Conservation (phyloP, 2,888 invertebrate genomes). For the Margaritifera margaritifera region DNA sequence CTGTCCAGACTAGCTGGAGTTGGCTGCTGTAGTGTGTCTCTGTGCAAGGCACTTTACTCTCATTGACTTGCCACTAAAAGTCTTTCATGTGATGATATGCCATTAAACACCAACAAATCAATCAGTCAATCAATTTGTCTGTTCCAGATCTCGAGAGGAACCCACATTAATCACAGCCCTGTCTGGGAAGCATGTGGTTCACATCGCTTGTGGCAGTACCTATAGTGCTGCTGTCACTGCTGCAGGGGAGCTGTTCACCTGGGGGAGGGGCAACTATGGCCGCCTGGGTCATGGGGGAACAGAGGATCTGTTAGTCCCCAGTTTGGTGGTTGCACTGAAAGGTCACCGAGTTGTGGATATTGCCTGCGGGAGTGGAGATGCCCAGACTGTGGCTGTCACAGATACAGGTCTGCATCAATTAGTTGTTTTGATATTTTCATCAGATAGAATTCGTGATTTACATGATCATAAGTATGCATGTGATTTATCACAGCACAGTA, state of each 20-base stretch:
- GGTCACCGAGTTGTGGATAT: constrained; percentile 72
- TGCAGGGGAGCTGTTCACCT: constrained; percentile 92
- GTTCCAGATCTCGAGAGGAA: constrained; percentile 80
- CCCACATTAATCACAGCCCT: constrained; percentile 90
- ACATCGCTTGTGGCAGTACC: constrained; percentile 94
- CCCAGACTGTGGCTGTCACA: constrained; percentile 94
- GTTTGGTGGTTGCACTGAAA: constrained; percentile 78
- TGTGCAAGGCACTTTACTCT: no score
- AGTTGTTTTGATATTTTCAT: background rate
- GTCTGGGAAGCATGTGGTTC: constrained; percentile 84
- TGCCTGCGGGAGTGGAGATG: constrained; percentile 96
- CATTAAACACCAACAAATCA: background rate
- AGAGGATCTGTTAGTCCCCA: constrained; percentile 93
- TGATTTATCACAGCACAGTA: no score
- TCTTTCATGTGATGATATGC: background rate
- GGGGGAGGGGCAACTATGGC: constrained; percentile 97
- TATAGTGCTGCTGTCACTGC: constrained; percentile 94
- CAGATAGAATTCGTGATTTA: no score
- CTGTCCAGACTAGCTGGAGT: no score
- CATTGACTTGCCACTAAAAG: no score
- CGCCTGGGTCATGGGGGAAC: constrained; percentile 94
- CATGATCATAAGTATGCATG: no score
- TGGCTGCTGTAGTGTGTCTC: no score
- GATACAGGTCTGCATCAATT: constrained; percentile 84
- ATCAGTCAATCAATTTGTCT: background rate